phyloP scores from a whole-genome alignment of 2,888 invertebrate species.

The Pseudococcus longispinus region DNA sequence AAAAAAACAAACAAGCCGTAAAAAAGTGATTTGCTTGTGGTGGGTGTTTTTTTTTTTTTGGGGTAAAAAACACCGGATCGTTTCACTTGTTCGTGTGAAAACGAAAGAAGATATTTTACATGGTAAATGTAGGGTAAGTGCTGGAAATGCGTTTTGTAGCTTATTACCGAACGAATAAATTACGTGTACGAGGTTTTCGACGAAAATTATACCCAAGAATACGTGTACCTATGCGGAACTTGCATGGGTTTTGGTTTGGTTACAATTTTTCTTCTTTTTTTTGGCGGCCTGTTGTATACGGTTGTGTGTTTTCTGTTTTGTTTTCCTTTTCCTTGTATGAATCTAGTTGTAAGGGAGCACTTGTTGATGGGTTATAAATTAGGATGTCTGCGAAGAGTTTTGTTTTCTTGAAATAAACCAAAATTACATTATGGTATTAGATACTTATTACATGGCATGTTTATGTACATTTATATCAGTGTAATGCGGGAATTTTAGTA shows the following conservation, averaged over 20 bases:
- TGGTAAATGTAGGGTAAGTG: conserved; percentile 18
- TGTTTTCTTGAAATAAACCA: background rate
- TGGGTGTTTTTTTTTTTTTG: conserved; percentile 3
- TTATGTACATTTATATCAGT: too few relatives aligned
- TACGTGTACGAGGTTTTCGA: background rate
- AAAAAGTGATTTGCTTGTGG: conserved; percentile 27
- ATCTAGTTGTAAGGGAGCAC: background rate
- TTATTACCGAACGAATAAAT: background rate
- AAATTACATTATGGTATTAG: background rate
- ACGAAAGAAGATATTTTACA: conserved; percentile 32
- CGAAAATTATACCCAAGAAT: background rate
- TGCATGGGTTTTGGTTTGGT: background rate
- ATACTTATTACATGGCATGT: too few relatives aligned
- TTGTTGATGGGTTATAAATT: conserved; percentile 4
- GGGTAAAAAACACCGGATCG: conserved; percentile 10
- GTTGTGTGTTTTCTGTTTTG: too few relatives aligned
- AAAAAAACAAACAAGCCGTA: conserved; percentile 17
- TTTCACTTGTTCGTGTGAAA: conserved; percentile 43
- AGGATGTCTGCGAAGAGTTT: background rate
- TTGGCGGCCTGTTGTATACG: too few relatives aligned
- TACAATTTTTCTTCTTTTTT: background rate
- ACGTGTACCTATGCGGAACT: background rate
- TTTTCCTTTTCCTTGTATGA: too few relatives aligned
- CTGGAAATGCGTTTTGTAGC: conserved; percentile 8
- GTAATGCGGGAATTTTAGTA: too few relatives aligned